A percentile compares a stretch with the other conserved stretches of the same genome.
These are phyloP conservation scores for Sinonovacula constricta DNA, from an alignment of 1,140 invertebrate genomes.

Conservation along the genomic window DNA sequence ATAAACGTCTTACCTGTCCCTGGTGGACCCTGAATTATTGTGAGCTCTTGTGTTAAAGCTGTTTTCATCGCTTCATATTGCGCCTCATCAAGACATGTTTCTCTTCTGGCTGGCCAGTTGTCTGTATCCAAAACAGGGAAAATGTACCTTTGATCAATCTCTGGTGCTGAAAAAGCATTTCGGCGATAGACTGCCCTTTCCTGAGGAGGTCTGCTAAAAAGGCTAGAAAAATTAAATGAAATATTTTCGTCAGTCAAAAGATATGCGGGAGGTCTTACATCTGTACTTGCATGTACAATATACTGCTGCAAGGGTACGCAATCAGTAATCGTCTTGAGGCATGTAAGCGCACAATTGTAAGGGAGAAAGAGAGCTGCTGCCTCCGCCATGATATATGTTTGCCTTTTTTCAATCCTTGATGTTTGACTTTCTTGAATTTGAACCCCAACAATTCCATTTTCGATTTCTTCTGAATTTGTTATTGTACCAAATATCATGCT, in stretches of 20 bases:
- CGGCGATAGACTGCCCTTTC: not conserved
- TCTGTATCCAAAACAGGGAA: conserved; percentile 55
- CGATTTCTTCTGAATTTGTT: no score
- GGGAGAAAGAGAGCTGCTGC: no score
- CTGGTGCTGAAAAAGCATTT: no score
- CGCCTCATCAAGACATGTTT: conserved; percentile 76
- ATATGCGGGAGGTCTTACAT: not conserved
- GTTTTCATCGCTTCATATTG: conserved; percentile 79
- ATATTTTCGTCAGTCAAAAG: not conserved
- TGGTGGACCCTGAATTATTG: conserved; percentile 85
- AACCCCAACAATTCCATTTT: no score
- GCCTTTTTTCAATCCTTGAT: no score
- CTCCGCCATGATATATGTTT: no score
- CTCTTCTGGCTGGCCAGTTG: conserved; percentile 66
- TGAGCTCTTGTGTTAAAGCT: conserved; percentile 79
- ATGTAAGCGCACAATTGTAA: no score
- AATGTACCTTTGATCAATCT: not conserved
- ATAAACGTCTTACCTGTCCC: conserved; percentile 77
- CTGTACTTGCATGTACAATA: not conserved
- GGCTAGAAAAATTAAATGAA: not conserved
- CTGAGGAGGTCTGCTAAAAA: not conserved
- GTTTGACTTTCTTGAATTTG: no score
- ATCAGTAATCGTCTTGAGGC: no score
- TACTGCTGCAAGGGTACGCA: not conserved
- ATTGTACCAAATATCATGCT: no score